Conservation (phyloP, 2,888 invertebrate species). For the Chrysodeixis includens region DNA sequence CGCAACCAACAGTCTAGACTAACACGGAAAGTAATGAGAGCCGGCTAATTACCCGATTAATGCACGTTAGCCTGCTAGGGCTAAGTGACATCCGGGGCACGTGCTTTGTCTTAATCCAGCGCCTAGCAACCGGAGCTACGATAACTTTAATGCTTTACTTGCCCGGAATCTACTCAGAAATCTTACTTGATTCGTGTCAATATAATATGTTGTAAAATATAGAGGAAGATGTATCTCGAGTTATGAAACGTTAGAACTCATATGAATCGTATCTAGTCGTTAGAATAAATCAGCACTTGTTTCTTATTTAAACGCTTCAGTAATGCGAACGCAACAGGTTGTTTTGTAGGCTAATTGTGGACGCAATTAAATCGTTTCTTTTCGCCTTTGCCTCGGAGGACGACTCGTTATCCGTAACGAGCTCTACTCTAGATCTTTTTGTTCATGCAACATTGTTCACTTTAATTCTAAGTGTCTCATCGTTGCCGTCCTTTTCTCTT, state of each 20-base stretch:
- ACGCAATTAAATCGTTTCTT: constrained; percentile 81
- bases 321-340: constrained; percentile 78
- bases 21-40: constrained; percentile 61
- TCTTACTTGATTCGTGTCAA: constrained; percentile 1
- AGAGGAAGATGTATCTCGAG: constrained; percentile 14
- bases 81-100: constrained; percentile 38
- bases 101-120: constrained; percentile 51
- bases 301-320: constrained; percentile 66
- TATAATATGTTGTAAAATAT: not conserved
- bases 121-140: constrained; percentile 21
- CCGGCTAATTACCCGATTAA: constrained; percentile 75
- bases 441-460: constrained; percentile 69
- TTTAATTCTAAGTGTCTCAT: constrained; percentile 68
- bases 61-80: constrained; percentile 54
- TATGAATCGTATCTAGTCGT: constrained; percentile 41
- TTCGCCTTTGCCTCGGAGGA: constrained; percentile 71
- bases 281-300: constrained; percentile 57
- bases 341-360: constrained; percentile 82
- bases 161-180: not conserved
- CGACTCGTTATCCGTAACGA: constrained; percentile 73
- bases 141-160: constrained; percentile 19
- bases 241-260: constrained; percentile 32
- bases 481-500: constrained; percentile 52
- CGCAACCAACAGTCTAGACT: constrained; percentile 76
- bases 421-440: constrained; percentile 68